Evolutionary conservation across 1,140 invertebrate genomes (phyloP).

Genomic region (Caenorhabditis inopinata): DNA sequence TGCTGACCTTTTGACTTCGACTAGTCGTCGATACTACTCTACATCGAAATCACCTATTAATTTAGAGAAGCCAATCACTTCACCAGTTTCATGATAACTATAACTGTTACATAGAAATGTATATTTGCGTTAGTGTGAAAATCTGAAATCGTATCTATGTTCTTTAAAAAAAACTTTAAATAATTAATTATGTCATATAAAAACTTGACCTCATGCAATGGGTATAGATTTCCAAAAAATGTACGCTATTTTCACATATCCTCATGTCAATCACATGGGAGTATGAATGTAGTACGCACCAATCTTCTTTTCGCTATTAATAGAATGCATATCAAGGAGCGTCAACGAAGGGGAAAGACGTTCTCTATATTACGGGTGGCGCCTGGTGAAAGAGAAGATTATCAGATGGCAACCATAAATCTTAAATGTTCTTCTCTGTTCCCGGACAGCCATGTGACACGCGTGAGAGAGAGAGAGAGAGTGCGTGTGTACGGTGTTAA

Average conservation of each 20-base stretch:
- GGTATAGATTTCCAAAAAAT: background rate
- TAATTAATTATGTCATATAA: background rate
- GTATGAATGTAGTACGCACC: background rate
- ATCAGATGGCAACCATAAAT: constrained; percentile 24
- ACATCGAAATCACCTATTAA: too few relatives aligned
- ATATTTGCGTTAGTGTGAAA: too few relatives aligned
- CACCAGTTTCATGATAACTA: too few relatives aligned
- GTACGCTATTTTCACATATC: background rate
- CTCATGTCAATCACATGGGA: constrained; percentile 1
- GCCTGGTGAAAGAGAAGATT: background rate
- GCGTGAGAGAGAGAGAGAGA: constrained; percentile 8
- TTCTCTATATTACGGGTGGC: background rate
- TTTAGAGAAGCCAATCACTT: too few relatives aligned
- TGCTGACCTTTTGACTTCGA: too few relatives aligned
- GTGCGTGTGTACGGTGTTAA: background rate
- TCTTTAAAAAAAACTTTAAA: background rate
- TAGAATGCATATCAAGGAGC: background rate
- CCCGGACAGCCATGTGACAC: constrained; percentile 21
- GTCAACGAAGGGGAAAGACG: background rate
- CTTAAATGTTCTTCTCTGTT: background rate
- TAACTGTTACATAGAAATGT: too few relatives aligned
- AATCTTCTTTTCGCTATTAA: background rate
- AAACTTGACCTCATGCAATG: too few relatives aligned
- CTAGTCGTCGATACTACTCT: too few relatives aligned
- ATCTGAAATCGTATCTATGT: background rate